Conservation (phyloP, 2,113 vertebrate species). For the Oreochromis tanganicae region DNA sequence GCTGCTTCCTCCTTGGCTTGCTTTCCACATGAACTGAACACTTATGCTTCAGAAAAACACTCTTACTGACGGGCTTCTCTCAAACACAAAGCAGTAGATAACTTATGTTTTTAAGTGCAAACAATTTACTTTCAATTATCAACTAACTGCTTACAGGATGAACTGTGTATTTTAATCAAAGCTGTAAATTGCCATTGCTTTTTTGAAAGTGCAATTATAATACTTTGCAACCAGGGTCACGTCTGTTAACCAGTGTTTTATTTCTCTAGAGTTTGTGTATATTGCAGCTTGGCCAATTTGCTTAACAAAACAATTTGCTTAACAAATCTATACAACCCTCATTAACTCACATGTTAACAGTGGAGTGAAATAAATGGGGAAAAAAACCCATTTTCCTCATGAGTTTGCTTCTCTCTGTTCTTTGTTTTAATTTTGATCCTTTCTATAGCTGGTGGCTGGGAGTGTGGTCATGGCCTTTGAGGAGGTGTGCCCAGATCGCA, state of each 20-base stretch:
- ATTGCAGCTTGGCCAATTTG: slow-evolving; percentile 1
- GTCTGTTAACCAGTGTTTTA: slow-evolving; percentile 9
- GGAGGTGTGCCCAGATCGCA: slow-evolving; percentile 96
- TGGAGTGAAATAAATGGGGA: neutral
- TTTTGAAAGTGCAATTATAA: slow-evolving; percentile 8
- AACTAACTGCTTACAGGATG: neutral
- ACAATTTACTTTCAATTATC: slow-evolving; percentile 35
- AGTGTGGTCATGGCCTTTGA: slow-evolving; percentile 98
- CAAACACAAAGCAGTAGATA: neutral
- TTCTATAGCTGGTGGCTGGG: slow-evolving; percentile 86
- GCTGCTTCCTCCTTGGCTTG: slow-evolving; percentile 1
- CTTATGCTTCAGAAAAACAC: neutral
- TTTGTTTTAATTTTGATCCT: neutral
- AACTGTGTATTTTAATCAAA: slow-evolving; percentile 43
- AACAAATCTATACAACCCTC: neutral
- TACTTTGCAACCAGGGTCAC: slow-evolving; percentile 3
- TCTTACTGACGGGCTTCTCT: slow-evolving; percentile 18
- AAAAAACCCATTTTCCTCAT: neutral
- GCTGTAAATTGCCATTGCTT: slow-evolving; percentile 38
- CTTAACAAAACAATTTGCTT: neutral
- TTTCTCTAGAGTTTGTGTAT: slow-evolving; percentile 25
- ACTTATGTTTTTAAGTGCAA: neutral
- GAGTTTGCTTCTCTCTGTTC: neutral
- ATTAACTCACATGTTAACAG: neutral
- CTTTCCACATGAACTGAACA: slow-evolving; percentile 3